Evolutionary conservation across 2,888 invertebrate genomes (phyloP).

Genomic region (Eilema caniola): DNA sequence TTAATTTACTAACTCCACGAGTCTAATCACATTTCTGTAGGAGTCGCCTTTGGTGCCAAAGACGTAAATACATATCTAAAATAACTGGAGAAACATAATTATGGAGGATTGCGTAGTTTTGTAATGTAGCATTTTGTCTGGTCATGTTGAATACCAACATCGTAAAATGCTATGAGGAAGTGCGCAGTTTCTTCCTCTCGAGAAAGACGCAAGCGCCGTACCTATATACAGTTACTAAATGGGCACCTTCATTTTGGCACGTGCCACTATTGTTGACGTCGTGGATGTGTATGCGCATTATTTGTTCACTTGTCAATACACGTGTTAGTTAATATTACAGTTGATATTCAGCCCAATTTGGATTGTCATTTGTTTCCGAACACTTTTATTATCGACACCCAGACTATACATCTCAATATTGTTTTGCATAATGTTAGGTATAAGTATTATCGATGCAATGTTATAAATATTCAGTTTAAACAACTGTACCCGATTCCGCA

Average conservation of each 20-base stretch:
- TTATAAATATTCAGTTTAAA: slow-evolving; percentile 1
- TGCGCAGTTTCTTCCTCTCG: slow-evolving; percentile 73
- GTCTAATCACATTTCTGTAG: slow-evolving; percentile 52
- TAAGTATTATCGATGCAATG: background rate
- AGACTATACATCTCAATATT: background rate
- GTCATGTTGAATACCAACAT: slow-evolving; percentile 53
- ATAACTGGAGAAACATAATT: slow-evolving; percentile 70
- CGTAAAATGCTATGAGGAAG: slow-evolving; percentile 67
- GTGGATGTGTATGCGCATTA: slow-evolving; percentile 56
- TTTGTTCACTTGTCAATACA: slow-evolving; percentile 66
- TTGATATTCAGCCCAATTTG: slow-evolving; percentile 1
- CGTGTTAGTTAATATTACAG: slow-evolving; percentile 57
- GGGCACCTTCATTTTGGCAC: slow-evolving; percentile 67
- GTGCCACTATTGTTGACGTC: slow-evolving; percentile 67
- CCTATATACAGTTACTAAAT: slow-evolving; percentile 42
- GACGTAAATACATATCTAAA: slow-evolving; percentile 73
- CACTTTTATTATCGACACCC: background rate
- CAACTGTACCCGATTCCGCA: slow-evolving; percentile 22
- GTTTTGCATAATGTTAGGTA: background rate
- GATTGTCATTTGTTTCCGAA: background rate
- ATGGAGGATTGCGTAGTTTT: slow-evolving; percentile 68
- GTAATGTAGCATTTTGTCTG: slow-evolving; percentile 62
- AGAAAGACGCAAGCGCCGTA: slow-evolving; percentile 50
- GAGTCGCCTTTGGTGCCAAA: slow-evolving; percentile 69
- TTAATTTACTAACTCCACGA: slow-evolving; percentile 56